These are phyloP conservation scores for Hybos culiciformis DNA, from an alignment of 2,888 invertebrate genomes.

Conservation along the genomic window DNA sequence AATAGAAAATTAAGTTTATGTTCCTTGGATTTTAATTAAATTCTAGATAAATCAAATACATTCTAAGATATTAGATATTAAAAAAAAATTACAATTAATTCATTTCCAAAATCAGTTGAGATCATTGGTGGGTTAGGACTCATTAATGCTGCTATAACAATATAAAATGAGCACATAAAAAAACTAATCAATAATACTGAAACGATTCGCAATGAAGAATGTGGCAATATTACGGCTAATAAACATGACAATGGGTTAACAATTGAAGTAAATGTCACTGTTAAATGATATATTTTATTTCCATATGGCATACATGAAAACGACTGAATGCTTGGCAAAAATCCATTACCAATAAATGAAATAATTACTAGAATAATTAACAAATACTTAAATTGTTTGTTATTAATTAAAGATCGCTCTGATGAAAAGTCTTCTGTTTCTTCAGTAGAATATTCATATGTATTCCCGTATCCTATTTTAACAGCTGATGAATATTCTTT, in stretches of 20 bases:
- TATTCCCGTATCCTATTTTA: conserved; percentile 5
- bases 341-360: conserved; percentile 53
- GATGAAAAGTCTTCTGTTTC: neutral
- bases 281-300: conserved; percentile 52
- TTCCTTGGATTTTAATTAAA: no score
- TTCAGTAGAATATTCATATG: conserved; percentile 2
- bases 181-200: conserved; percentile 34
- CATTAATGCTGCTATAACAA: conserved; percentile 48
- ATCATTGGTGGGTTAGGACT: conserved; percentile 54
- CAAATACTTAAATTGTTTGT: conserved; percentile 1
- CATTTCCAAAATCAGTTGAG: conserved; percentile 38
- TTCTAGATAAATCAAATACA: no score
- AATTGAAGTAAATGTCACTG: conserved; percentile 53
- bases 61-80: no score
- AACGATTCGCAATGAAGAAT: conserved; percentile 34
- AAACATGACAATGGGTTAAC: conserved; percentile 58
- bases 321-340: conserved; percentile 57
- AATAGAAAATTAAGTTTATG: no score
- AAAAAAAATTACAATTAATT: conserved; percentile 43
- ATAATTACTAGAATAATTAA: conserved; percentile 34
- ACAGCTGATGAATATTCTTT: conserved; percentile 11
- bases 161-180: conserved; percentile 42
- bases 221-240: conserved; percentile 40
- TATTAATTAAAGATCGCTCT: no score
- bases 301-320: conserved; percentile 66